Percentiles rank a stretch among this genome's conserved stretches.
These are phyloP conservation scores for Elachura formosa DNA, from an alignment of 2,113 vertebrate species.

Conservation along the genomic window DNA sequence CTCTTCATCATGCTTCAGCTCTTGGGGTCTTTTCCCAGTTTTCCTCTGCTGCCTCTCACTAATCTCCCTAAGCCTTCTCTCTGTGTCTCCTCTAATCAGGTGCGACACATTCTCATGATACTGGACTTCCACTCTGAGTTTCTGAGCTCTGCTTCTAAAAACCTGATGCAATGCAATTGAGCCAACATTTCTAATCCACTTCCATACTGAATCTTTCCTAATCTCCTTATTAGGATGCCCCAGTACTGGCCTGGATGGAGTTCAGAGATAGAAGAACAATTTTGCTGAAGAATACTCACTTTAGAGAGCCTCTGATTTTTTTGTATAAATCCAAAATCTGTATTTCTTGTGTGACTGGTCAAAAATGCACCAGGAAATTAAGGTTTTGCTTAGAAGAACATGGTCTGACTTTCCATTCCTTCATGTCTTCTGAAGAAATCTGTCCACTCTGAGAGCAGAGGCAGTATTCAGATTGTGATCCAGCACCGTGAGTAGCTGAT, in stretches of 20 bases:
- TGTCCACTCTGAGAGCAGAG: rapidly evolving
- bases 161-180: neutral
- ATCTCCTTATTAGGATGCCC: neutral
- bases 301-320: neutral
- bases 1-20: neutral
- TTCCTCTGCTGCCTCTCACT: neutral
- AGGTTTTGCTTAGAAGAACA: neutral
- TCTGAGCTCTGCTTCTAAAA: neutral
- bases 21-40: neutral
- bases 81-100: neutral
- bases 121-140: neutral
- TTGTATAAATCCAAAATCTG: neutral
- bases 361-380: neutral
- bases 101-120: neutral
- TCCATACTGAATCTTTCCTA: neutral
- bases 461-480: neutral
- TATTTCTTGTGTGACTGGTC: neutral
- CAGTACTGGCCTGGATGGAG: neutral
- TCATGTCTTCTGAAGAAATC: neutral
- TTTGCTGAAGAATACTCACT: neutral
- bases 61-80: neutral
- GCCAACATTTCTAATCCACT: neutral
- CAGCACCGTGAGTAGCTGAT: neutral
- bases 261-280: neutral
- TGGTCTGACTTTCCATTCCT: neutral